These are phyloP conservation scores for Brachionus manjavacas DNA, from an alignment of 1,140 invertebrate genomes.

Conservation along the genomic window DNA sequence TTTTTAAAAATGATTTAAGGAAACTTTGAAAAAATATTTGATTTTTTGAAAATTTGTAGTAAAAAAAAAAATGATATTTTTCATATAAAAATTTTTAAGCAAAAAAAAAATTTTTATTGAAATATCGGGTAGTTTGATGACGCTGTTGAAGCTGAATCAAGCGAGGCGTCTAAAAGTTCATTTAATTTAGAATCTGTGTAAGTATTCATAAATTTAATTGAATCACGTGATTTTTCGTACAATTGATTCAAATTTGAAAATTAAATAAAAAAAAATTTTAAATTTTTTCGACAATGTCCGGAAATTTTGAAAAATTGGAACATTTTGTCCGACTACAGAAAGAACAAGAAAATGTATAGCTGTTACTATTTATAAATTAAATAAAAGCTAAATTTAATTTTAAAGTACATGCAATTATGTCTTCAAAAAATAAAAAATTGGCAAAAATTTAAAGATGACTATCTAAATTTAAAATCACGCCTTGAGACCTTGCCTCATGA, in stretches of 20 bases:
- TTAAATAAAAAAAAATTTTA: neutral
- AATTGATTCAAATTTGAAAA: neutral
- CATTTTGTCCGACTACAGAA: neutral
- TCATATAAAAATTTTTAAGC: too few species aligned
- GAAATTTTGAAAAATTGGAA: slow-evolving; percentile 19
- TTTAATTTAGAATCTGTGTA: too few species aligned
- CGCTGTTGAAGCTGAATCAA: too few species aligned
- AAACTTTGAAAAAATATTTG: too few species aligned
- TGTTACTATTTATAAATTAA: neutral
- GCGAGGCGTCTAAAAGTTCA: too few species aligned
- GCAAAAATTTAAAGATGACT: slow-evolving; percentile 55
- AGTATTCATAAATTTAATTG: neutral
- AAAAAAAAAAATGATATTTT: too few species aligned
- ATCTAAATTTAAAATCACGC: slow-evolving; percentile 49
- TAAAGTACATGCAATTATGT: slow-evolving; percentile 6
- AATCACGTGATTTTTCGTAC: neutral
- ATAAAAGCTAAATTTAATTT: neutral
- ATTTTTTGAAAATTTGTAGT: too few species aligned
- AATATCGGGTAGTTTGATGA: too few species aligned
- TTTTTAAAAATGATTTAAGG: too few species aligned
- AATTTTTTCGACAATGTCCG: neutral
- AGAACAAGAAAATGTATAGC: slow-evolving; percentile 12
- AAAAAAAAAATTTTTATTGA: too few species aligned
- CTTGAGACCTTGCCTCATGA: slow-evolving; percentile 55
- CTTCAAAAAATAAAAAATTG: slow-evolving; percentile 46